Evolutionary conservation across 2,888 invertebrate genomes (phyloP).

Genomic region (Alloscopus bannaensis): DNA sequence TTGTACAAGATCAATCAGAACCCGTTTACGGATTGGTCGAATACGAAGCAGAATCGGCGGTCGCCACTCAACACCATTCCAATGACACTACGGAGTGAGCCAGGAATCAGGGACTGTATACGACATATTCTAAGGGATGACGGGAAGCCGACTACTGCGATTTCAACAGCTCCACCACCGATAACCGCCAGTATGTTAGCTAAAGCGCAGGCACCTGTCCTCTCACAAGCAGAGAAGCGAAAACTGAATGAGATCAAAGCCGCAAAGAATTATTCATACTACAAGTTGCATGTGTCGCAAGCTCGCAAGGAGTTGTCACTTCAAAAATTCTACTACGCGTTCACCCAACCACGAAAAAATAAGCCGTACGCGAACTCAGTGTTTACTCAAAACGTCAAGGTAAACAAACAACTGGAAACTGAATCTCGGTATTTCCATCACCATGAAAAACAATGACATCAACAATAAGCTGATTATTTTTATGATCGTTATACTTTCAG

Average conservation of each 20-base stretch:
- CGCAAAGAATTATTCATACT: slow-evolving; percentile 6
- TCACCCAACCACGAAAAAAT: not conserved
- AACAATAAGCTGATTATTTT: slow-evolving; percentile 41
- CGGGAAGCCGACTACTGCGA: slow-evolving; percentile 26
- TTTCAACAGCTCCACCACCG: slow-evolving; percentile 38
- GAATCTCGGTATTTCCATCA: slow-evolving; percentile 4
- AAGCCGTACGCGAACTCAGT: not conserved
- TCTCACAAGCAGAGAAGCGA: slow-evolving; percentile 71
- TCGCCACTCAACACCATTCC: slow-evolving; percentile 35
- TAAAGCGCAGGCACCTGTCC: slow-evolving; percentile 4
- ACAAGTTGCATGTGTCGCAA: not conserved
- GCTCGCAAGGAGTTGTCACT: slow-evolving; percentile 55
- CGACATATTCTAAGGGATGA: slow-evolving; percentile 47
- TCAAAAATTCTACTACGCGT: slow-evolving; percentile 71
- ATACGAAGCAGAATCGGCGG: slow-evolving; percentile 48
- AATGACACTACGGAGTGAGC: slow-evolving; percentile 36
- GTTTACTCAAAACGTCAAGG: slow-evolving; percentile 37
- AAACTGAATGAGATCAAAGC: slow-evolving; percentile 62
- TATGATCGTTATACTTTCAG: slow-evolving; percentile 75
- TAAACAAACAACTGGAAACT: slow-evolving; percentile 9
- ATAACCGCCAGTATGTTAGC: not conserved
- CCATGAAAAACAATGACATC: not conserved
- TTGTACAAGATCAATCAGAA: slow-evolving; percentile 78
- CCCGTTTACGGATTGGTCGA: slow-evolving; percentile 83
- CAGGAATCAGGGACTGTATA: slow-evolving; percentile 48